Base-by-base conservation (phyloP, 2,113 vertebrate genomes). In the Monopterus albus region DNA sequence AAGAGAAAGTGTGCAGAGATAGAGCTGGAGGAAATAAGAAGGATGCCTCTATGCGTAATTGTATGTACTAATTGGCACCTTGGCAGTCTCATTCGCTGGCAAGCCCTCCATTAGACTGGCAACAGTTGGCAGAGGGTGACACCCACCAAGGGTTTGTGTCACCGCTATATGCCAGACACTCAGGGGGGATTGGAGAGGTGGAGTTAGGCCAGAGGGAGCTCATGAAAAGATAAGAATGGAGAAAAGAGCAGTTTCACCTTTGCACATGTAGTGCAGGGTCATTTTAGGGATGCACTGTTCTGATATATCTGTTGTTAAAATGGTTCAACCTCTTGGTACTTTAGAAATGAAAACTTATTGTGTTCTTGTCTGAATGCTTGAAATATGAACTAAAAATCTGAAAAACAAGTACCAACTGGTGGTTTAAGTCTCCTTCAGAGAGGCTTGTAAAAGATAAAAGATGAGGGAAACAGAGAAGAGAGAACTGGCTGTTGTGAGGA, bases 31-130 rank as follows among this genome's bases (percentile, higher is more conserved):
- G 47, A 81, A 75, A 82, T 64, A 21, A 72, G 72, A 82, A 65
- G 72, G 33, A 72, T 66, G 63, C 67, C 58, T 80, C 65, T 21
- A 20, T 59, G 78, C 40, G 60, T 89, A 80, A 86, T 83, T 17
- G 64, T 78, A 74, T 64, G 20, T 58, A 42, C 65, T 91, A 91
- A 91, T 90, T 91, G 81, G 64, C 78, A 83, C 84, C 60, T 63
- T 65, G 50, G 85, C 77, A 43, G 59, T 55, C 69, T 42, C 46
- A 53, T 65, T 82, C 2, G 57, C 61, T 80, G 72, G 81, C 84
- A 83, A 84, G 58, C 78, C 90, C 72, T 77, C 62, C 62, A 87
- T 91, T 91, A 91, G 75, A 85, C 82, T 79, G 76, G 79, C 81
- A 89, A 75, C 64, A 81, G 51, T 75, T 86, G 90, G 70, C 88